These are phyloP conservation scores for Pungitius pungitius DNA, from an alignment of 2,113 vertebrate genomes.

Conservation along the genomic window DNA sequence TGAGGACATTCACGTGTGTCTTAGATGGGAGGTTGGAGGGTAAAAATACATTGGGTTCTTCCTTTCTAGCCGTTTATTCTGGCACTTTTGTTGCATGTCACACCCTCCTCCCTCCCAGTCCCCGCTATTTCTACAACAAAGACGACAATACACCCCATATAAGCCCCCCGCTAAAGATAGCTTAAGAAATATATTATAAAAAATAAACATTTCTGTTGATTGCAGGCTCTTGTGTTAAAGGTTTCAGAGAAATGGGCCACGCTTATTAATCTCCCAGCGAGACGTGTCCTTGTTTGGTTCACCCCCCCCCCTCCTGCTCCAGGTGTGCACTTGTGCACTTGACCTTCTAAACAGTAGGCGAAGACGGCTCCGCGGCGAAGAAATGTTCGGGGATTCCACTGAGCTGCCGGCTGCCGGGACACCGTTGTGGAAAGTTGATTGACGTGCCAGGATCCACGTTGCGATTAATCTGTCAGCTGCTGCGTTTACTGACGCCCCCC, in stretches of 20 bases:
- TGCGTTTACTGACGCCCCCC: slow-evolving; percentile 1
- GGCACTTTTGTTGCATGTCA: not conserved
- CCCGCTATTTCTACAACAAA: not conserved
- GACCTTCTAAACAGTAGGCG: slow-evolving; percentile 48
- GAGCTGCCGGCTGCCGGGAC: slow-evolving; percentile 5
- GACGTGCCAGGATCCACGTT: not conserved
- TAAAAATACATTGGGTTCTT: slow-evolving; percentile 19
- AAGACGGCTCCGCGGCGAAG: slow-evolving; percentile 25
- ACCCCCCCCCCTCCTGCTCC: slow-evolving; percentile 41
- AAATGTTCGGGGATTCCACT: slow-evolving; percentile 10
- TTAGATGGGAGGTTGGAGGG: too few relatives aligned
- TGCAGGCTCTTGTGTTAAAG: slow-evolving; percentile 47
- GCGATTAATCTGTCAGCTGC: not conserved
- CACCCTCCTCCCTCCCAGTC: not conserved
- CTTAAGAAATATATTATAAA: too few relatives aligned
- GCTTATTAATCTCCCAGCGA: slow-evolving; percentile 66
- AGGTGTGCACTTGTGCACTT: slow-evolving; percentile 64
- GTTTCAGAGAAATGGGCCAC: slow-evolving; percentile 66
- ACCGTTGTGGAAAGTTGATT: not conserved
- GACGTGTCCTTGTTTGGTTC: slow-evolving; percentile 62
- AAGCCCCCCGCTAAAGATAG: not conserved
- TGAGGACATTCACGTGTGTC: slow-evolving; percentile 23
- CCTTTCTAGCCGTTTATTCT: not conserved
- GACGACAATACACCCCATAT: not conserved
- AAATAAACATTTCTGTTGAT: too few relatives aligned